Percentiles rank a stretch among this genome's conserved stretches.
Conservation (phyloP, 2,888 invertebrate species). For the Odontomyia ornata region DNA sequence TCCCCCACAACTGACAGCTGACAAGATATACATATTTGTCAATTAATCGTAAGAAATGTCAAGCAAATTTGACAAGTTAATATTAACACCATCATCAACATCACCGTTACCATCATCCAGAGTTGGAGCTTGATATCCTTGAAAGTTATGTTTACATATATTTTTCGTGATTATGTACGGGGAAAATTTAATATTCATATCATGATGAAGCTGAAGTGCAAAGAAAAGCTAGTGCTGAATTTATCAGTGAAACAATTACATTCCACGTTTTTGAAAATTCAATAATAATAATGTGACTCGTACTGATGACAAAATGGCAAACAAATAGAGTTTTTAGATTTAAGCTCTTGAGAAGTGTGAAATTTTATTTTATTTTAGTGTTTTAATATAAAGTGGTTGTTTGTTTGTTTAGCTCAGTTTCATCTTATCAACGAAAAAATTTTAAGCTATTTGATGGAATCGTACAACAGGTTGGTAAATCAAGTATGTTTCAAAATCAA, state of each 20-base stretch:
- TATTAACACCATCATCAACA: not conserved
- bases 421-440: not conserved
- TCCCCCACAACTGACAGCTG: slow-evolving; percentile 47
- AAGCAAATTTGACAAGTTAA: slow-evolving; percentile 24
- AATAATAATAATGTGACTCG: too few relatives aligned
- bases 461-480: slow-evolving; percentile 14
- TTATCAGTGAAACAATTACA: too few relatives aligned
- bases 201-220: not conserved
- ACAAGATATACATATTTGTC: slow-evolving; percentile 42
- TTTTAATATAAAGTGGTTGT: too few relatives aligned
- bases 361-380: too few relatives aligned
- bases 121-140: not conserved
- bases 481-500: too few relatives aligned
- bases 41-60: slow-evolving; percentile 44
- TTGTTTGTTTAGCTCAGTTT: too few relatives aligned
- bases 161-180: not conserved
- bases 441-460: slow-evolving; percentile 21
- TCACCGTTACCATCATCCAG: too few relatives aligned
- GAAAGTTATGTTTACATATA: slow-evolving; percentile 18
- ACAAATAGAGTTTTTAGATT: too few relatives aligned
- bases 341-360: too few relatives aligned
- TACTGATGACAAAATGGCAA: too few relatives aligned
- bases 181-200: not conserved
- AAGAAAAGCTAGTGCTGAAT: too few relatives aligned
- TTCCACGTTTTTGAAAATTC: too few relatives aligned